Evolutionary conservation across 1,140 invertebrate species (phyloP), one percentile per base, ranked within the genome.

Genomic region (Brachionus rubens): DNA sequence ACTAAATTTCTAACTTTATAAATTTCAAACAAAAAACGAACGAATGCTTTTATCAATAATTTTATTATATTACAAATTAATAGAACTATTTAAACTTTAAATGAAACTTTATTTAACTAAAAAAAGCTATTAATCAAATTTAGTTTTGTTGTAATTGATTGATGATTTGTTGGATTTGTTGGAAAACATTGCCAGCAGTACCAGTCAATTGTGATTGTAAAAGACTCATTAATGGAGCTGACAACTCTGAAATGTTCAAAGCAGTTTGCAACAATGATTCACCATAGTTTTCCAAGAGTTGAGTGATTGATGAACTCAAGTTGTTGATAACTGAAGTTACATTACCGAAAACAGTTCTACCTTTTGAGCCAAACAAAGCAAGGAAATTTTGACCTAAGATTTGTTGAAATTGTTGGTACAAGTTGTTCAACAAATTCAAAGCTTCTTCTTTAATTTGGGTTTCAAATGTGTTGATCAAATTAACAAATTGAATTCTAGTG

Each of bases 251-350:
- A 10, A 65, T 41, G 24, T 65, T 65, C 4, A 28, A 1, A 24
- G 59, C 40, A 12, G 59, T 24, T 65, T 65, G 16, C 30, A 65
- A 65, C n/a, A 65, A 65, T 43, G 36, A 43, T 65, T 65, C 36
- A 43, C 59, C 59, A 43, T 24, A 65, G 24, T 43, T 65, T 24
- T 65, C 59, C 36, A 65, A 65, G 30, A 65, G 14, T 24, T 43
- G 7, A 19, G 41, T 41, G 33, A 65, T 43, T 43, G 40, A 24
- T 43, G 59, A 65, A 4, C 16, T 65, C 40, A 65, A 65, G 43
- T 43, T 65, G 59, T 65, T 41, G 43, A 65, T 65, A 12, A 65
- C 21, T 14, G 9, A 24, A 24, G 59, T 14, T 43, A 65, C 30
- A 26, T 43, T 65, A 4, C 16, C 33, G n/a, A 65, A 41, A 24